Base-by-base conservation (phyloP, 2,113 vertebrate species). In the Jaculus jaculus region DNA sequence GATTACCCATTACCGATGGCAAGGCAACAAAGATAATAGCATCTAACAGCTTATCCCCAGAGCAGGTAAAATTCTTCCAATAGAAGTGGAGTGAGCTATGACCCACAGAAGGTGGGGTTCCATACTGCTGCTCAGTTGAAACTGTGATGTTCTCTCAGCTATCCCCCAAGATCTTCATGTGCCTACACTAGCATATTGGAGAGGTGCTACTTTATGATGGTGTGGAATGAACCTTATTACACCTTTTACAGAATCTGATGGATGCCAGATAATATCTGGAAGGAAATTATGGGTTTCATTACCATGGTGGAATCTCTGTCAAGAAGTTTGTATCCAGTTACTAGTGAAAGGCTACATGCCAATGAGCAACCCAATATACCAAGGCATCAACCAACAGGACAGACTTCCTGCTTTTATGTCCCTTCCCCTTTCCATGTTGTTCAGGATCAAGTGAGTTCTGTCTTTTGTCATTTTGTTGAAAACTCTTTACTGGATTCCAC, bases 181-280 rank as follows among this genome's bases (percentile, higher is more conserved):
- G 98, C 89, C 98, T 98, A 99, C 98, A 96, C 99, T 99, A n/a
- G 98, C 99, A 97, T 99, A 96, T 99, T 99, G 13, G 98, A 99
- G 89, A 99, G 98, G 5, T 99, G 97, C 51, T 98, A 98, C 99
- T 98, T 99, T 98, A 99, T 99, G 81, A 99, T 98, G 66, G 97
- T 97, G 66, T 98, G 98, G 96, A 99, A 99, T 88, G 98, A 97
- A 92, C 98, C 97, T 4, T 99, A 98, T 28, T 97, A 98, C 95
- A 99, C 94, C 2, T 98, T 98, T 96, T 87, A 98, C 98, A 11
- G 98, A 98, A 94, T 99, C 98, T 0, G 99, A 99, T 96, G 99
- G 97, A 24, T 97, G 98, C 79, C 99, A 99, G 98, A 99, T 99
- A n/a, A 98, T 99, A 96, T 99, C 98, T 72, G 98, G 99, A 30